Conservation (phyloP, 2,888 invertebrate genomes). For the Sarcophaga subvicina region DNA sequence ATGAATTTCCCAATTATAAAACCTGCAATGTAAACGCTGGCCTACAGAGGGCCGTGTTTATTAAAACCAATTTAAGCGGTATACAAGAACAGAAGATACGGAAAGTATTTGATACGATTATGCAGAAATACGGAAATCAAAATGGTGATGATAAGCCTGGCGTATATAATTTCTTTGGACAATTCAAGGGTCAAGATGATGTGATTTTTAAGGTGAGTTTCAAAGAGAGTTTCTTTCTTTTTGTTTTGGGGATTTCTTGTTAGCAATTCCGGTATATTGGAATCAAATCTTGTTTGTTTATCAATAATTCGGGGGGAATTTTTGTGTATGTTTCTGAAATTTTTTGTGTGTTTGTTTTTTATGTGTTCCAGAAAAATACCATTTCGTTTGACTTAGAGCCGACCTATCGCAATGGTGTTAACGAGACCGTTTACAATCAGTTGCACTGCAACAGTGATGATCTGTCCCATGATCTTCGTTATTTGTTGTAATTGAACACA, state of each 20-base stretch:
- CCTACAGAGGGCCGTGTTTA: constrained; percentile 69
- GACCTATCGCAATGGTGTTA: constrained; percentile 69
- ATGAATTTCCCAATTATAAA: constrained; percentile 48
- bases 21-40: constrained; percentile 70
- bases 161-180: constrained; percentile 68
- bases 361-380: constrained; percentile 69
- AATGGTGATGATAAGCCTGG: background rate
- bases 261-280: background rate
- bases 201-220: constrained; percentile 71
- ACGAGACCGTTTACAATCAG: constrained; percentile 64
- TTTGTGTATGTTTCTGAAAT: background rate
- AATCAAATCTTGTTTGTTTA: background rate
- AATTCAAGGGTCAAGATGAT: constrained; percentile 67
- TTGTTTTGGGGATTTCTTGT: background rate
- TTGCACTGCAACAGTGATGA: constrained; percentile 67
- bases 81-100: background rate
- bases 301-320: background rate
- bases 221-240: background rate
- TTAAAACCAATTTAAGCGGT: constrained; percentile 8
- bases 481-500: constrained; percentile 51
- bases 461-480: constrained; percentile 57
- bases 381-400: constrained; percentile 66
- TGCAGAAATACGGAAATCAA: constrained; percentile 42
- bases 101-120: constrained; percentile 62
- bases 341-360: background rate